These are phyloP conservation scores for Drosophila borborema DNA, from an alignment of 2,888 invertebrate genomes.

Conservation along the genomic window DNA sequence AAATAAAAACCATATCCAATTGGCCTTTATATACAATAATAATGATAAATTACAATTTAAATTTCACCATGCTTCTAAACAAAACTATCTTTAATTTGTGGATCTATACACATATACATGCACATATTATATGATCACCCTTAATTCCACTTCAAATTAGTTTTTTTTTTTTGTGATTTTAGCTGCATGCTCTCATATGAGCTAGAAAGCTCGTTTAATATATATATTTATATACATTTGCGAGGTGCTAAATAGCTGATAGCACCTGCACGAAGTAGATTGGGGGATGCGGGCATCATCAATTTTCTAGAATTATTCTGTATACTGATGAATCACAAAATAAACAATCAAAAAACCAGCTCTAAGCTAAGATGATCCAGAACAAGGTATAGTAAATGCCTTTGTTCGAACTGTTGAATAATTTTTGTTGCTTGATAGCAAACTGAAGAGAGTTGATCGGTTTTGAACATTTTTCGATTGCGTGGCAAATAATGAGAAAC, in stretches of 20 bases:
- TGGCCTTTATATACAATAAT: conserved; percentile 38
- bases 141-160: conserved; percentile 61
- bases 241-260: conserved; percentile 44
- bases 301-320: conserved; percentile 10
- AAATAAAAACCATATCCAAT: conserved; percentile 29
- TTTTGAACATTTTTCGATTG: neutral
- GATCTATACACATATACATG: conserved; percentile 16
- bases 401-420: neutral
- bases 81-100: conserved; percentile 43
- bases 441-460: neutral
- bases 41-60: conserved; percentile 17
- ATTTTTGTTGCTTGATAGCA: neutral
- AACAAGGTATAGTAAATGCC: neutral
- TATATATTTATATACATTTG: conserved; percentile 5
- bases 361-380: conserved; percentile 3
- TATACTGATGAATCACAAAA: conserved; percentile 35
- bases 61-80: conserved; percentile 29
- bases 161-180: conserved; percentile 40
- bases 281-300: neutral
- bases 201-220: neutral
- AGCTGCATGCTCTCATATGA: conserved; percentile 29
- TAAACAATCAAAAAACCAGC: conserved; percentile 24
- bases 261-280: conserved; percentile 6
- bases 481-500: neutral
- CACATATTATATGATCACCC: conserved; percentile 21